A percentile compares a stretch with the other conserved stretches of the same genome.
Conservation (phyloP, 2,888 invertebrate genomes). For the Buathra laborator region DNA sequence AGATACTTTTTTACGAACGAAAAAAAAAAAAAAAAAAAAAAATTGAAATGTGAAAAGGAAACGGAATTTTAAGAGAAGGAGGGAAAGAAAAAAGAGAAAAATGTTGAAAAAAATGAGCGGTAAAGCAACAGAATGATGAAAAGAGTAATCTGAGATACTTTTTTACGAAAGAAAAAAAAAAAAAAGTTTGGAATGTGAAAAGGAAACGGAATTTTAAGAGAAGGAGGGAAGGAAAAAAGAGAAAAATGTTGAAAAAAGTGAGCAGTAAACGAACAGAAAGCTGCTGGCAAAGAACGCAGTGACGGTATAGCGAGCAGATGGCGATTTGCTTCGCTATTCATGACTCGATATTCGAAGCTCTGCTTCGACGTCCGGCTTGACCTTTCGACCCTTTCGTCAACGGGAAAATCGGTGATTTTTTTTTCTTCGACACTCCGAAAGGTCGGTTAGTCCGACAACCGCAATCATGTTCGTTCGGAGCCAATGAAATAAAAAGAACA, state of each 20-base stretch:
- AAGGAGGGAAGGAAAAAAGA: background rate
- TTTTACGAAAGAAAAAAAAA: background rate
- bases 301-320: background rate
- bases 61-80: conserved; percentile 2
- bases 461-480: background rate
- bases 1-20: background rate
- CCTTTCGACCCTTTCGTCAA: background rate
- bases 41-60: background rate
- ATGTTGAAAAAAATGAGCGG: background rate
- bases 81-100: background rate
- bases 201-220: background rate
- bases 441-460: background rate
- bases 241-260: background rate
- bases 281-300: background rate
- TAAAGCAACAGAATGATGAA: too few species aligned
- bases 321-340: background rate
- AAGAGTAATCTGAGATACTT: background rate
- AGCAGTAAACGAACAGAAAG: background rate
- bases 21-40: too few species aligned
- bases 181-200: background rate
- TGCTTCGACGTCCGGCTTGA: background rate
- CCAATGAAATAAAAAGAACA: background rate
- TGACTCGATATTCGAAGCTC: conserved; percentile 15
- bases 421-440: conserved; percentile 6
- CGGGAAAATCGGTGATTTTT: background rate